These are phyloP conservation scores for Phyllotreta cruciferae DNA, from an alignment of 2,888 invertebrate species.

Conservation along the genomic window DNA sequence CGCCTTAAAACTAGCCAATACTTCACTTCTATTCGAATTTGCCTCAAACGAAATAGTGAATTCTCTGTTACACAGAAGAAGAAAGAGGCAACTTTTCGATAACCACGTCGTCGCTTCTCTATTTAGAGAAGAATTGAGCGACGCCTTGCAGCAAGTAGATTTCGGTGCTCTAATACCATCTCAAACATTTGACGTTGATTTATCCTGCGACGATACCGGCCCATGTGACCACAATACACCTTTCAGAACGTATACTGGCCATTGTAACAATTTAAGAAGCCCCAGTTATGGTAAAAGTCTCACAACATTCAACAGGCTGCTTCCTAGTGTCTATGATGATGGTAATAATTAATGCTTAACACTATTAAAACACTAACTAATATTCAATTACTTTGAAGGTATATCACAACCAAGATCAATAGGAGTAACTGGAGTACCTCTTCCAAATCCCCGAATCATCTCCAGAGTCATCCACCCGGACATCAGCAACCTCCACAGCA, in stretches of 20 bases:
- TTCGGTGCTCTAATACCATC: constrained; percentile 73
- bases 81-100: constrained; percentile 78
- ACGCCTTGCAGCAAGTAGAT: constrained; percentile 81
- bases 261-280: constrained; percentile 87
- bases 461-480: constrained; percentile 91
- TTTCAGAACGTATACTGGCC: constrained; percentile 79
- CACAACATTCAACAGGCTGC: constrained; percentile 82
- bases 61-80: constrained; percentile 65
- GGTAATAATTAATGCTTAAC: constrained; percentile 61
- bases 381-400: constrained; percentile 58
- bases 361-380: neutral
- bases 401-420: constrained; percentile 80
- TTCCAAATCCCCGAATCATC: constrained; percentile 87
- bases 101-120: constrained; percentile 65
- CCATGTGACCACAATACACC: constrained; percentile 76
- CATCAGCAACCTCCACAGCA: constrained; percentile 85
- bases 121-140: constrained; percentile 73
- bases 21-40: constrained; percentile 84
- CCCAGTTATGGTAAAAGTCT: constrained; percentile 84
- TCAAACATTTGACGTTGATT: constrained; percentile 69
- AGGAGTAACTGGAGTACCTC: constrained; percentile 75
- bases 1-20: constrained; percentile 83
- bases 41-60: constrained; percentile 87
- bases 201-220: constrained; percentile 73
- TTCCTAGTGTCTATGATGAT: constrained; percentile 89